phyloP scores from a whole-genome alignment of 2,113 vertebrate genomes.

The Natator depressus region DNA sequence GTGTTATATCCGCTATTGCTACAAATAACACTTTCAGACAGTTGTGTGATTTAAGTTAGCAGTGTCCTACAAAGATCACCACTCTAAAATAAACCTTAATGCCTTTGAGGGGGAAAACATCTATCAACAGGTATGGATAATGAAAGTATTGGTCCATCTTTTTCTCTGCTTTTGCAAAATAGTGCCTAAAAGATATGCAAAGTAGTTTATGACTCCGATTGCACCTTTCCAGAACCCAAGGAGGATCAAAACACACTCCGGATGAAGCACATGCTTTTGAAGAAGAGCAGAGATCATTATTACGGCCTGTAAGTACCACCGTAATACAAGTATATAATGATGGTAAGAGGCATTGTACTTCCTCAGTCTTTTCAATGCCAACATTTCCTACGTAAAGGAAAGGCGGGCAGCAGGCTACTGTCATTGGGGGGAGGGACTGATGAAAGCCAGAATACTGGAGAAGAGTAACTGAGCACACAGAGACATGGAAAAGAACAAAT shows the following conservation, averaged over 20 bases:
- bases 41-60: neutral
- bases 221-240: neutral
- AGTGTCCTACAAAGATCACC: neutral
- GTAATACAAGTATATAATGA: neutral
- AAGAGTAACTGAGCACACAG: neutral
- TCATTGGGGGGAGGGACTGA: neutral
- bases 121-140: neutral
- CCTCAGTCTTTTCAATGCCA: no score
- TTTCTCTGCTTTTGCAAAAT: neutral
- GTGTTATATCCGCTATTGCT: neutral
- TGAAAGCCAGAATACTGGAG: neutral
- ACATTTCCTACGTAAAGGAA: neutral
- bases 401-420: neutral
- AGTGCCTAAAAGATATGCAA: neutral
- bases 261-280: conserved; percentile 6
- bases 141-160: neutral
- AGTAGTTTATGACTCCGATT: neutral
- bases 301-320: neutral
- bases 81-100: neutral
- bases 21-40: neutral
- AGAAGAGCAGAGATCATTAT: neutral
- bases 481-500: neutral
- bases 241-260: conserved; percentile 17
- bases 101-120: neutral
- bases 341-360: no score